Percentiles rank a stretch among this genome's conserved stretches.
These are phyloP conservation scores for Isurus oxyrinchus DNA, from an alignment of 2,113 vertebrate genomes.

Conservation along the genomic window DNA sequence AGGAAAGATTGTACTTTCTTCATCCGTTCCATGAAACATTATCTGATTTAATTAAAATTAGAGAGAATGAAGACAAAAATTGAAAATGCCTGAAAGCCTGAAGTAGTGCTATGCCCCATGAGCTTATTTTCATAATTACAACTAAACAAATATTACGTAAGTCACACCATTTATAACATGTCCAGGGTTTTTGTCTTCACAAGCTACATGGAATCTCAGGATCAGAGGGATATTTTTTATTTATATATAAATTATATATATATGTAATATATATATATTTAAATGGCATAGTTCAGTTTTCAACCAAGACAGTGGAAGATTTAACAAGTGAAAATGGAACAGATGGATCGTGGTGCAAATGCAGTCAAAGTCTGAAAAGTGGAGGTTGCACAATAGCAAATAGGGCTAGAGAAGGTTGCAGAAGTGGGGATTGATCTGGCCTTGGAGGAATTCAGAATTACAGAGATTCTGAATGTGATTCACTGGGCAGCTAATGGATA, in stretches of 20 bases:
- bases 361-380: neutral
- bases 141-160: neutral
- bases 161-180: neutral
- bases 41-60: neutral
- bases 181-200: neutral
- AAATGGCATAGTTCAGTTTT: neutral
- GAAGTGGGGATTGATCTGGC: neutral
- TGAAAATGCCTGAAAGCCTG: neutral
- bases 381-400: neutral
- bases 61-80: neutral
- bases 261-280: too few species aligned
- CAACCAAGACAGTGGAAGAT: neutral
- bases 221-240: neutral
- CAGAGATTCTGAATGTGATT: neutral
- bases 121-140: neutral
- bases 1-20: neutral
- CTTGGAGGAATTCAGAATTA: neutral
- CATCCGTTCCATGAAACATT: neutral
- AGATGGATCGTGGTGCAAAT: neutral
- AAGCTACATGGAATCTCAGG: neutral
- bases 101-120: neutral
- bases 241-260: too few species aligned
- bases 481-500: neutral
- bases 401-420: neutral
- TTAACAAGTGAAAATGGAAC: neutral